phyloP scores from a whole-genome alignment of 2,797 vertebrate genomes.

The Bradypodion ventrale region DNA sequence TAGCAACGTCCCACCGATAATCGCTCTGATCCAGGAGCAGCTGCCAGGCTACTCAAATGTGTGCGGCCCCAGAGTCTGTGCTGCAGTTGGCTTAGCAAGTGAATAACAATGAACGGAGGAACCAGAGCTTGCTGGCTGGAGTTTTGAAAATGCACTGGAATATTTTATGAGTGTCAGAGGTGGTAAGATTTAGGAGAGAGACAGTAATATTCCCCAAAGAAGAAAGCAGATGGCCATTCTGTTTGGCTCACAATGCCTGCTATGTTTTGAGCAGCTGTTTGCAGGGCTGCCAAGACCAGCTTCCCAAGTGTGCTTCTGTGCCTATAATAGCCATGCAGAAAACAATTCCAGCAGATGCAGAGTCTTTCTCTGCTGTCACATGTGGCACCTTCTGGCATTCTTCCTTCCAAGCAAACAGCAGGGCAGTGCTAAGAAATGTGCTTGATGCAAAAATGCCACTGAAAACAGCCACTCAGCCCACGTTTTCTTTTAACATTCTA shows the following conservation, averaged over 20 bases:
- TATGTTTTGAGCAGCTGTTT: background rate
- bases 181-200: background rate
- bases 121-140: background rate
- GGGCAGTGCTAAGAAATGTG: background rate
- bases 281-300: background rate
- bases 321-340: background rate
- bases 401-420: background rate
- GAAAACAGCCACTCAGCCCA: background rate
- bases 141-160: background rate
- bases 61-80: background rate
- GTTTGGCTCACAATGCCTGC: too few species aligned
- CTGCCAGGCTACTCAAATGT: background rate
- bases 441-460: background rate
- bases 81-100: conserved; percentile 27
- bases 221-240: background rate
- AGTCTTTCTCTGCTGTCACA: too few species aligned
- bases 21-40: conserved; percentile 12
- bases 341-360: background rate
- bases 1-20: background rate
- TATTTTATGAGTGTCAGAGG: conserved; percentile 22
- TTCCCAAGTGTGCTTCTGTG: background rate
- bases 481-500: background rate
- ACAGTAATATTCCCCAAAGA: background rate
- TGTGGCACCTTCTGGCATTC: background rate
- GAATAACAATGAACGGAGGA: conserved; percentile 36